Evolutionary conservation across 2,113 vertebrate species (phyloP).

Genomic region (Setophaga petechia): DNA sequence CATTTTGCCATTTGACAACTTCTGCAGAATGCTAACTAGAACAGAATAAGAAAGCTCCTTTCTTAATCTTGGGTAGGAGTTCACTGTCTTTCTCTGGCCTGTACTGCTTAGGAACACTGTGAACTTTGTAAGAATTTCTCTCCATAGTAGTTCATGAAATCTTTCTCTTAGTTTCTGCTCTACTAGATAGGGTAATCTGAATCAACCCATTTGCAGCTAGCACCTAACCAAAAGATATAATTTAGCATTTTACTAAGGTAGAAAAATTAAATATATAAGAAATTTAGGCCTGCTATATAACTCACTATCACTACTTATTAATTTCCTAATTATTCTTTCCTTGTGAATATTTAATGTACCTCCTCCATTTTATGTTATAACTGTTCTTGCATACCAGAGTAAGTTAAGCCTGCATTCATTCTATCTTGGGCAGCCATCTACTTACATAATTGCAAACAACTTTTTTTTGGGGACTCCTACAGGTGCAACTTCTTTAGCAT

Average conservation of each 20-base stretch:
- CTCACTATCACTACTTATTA: background rate
- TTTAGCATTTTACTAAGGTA: background rate
- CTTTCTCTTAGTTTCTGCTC: background rate
- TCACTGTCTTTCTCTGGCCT: background rate
- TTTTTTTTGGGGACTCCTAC: background rate
- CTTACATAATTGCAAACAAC: background rate
- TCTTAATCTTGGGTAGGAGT: background rate
- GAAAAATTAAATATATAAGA: background rate
- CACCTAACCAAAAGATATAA: background rate
- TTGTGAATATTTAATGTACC: background rate
- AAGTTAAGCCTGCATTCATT: background rate
- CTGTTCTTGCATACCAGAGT: background rate
- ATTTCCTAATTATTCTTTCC: background rate
- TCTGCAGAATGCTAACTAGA: background rate
- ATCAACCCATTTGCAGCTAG: background rate
- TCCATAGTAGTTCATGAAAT: background rate
- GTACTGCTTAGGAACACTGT: background rate
- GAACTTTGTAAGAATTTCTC: background rate
- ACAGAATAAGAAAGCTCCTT: background rate
- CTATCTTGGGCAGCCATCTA: background rate
- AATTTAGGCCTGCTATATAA: background rate
- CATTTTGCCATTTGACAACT: background rate
- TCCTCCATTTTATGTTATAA: accelerated
- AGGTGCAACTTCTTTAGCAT: background rate
- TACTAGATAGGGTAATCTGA: background rate